Percentiles rank a stretch among this genome's conserved stretches.
These are phyloP conservation scores for Myotis yumanensis DNA, from an alignment of 2,113 vertebrate species.

Conservation along the genomic window DNA sequence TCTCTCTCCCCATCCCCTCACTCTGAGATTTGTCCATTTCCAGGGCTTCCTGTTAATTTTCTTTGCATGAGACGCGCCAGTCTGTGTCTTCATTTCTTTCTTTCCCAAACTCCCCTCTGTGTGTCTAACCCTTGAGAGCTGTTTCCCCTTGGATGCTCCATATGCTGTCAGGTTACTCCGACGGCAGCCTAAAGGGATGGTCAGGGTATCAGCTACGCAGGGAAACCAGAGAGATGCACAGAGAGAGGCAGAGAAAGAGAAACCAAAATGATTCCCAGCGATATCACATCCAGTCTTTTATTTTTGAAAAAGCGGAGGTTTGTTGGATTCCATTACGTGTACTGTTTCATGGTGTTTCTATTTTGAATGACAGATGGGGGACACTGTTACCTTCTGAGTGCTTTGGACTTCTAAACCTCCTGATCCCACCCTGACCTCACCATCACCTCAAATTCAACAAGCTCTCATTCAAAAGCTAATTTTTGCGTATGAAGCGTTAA, in stretches of 20 bases:
- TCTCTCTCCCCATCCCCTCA: not conserved
- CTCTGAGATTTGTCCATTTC: not conserved
- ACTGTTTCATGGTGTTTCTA: not conserved
- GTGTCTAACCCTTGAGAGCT: not conserved
- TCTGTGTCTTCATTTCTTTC: not conserved
- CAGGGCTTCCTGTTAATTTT: not conserved
- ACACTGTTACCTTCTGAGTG: not conserved
- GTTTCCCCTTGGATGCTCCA: not conserved
- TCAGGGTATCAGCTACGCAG: not conserved
- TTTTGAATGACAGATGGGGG: not conserved
- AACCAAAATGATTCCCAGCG: not conserved
- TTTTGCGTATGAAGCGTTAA: not conserved
- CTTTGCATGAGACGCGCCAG: not conserved
- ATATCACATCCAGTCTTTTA: not conserved
- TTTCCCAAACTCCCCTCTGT: not conserved
- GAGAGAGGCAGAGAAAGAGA: not conserved
- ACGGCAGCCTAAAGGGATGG: not conserved
- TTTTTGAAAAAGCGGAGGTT: not conserved
- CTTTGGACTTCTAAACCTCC: not conserved
- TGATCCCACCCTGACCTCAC: not conserved
- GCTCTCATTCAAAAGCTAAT: not conserved
- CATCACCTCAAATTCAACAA: not conserved
- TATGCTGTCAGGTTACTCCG: not conserved
- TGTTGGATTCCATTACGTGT: not conserved
- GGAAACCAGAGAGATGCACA: not conserved